phyloP scores from a whole-genome alignment of 30 jellyfish, hydroid and myxozoan species.

The Sanderia malayensis region DNA sequence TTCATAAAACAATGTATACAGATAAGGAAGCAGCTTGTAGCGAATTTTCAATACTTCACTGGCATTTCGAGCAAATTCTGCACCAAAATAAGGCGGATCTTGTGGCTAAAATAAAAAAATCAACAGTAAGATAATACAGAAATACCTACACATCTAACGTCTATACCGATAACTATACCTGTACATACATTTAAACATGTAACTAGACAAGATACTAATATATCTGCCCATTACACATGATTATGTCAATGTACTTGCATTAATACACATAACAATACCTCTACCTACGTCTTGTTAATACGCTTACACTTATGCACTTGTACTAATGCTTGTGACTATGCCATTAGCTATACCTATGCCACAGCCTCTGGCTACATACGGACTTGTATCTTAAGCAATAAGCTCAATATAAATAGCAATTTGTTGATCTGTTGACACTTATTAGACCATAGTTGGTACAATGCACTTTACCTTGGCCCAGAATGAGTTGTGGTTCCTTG shows the following conservation, averaged over 20 bases:
- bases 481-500: slow-evolving; percentile 82
- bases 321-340: too few relatives aligned
- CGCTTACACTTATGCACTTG: neutral
- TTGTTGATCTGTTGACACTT: too few relatives aligned
- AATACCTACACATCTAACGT: neutral
- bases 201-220: neutral
- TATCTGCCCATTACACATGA: neutral
- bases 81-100: slow-evolving; percentile 94
- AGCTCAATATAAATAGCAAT: too few relatives aligned
- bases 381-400: too few relatives aligned
- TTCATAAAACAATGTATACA: slow-evolving; percentile 75
- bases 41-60: slow-evolving; percentile 66
- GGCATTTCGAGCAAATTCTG: slow-evolving; percentile 67
- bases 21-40: slow-evolving; percentile 80
- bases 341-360: too few relatives aligned
- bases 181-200: neutral
- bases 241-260: neutral
- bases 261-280: neutral
- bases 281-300: neutral
- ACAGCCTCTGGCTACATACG: too few relatives aligned
- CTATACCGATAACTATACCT: neutral
- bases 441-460: too few relatives aligned
- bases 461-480: slow-evolving; percentile 84
- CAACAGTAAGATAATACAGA: too few relatives aligned
- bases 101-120: slow-evolving; percentile 63